A percentile compares a stretch with the other conserved stretches of the same genome.
Conservation (phyloP, 2,113 vertebrate species). For the Nesospiza acunhae region DNA sequence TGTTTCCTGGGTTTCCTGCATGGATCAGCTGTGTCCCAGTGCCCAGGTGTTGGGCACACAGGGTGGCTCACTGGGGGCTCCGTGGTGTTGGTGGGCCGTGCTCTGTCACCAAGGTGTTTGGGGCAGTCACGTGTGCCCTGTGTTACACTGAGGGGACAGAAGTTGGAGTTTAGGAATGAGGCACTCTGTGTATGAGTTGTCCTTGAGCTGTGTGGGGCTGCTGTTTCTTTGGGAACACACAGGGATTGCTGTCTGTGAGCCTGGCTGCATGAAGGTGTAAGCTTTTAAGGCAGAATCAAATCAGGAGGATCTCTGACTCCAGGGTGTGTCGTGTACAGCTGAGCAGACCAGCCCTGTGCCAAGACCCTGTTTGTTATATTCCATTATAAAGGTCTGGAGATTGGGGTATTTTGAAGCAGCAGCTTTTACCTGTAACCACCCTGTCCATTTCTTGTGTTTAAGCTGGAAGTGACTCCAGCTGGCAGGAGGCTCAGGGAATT, state of each 20-base stretch:
- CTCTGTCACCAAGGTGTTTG: background rate
- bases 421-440: background rate
- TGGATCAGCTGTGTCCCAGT: background rate
- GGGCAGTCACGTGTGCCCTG: background rate
- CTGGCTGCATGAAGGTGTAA: background rate
- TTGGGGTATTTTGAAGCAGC: background rate
- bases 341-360: background rate
- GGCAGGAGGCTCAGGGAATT: background rate
- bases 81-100: background rate
- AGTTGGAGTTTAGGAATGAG: background rate
- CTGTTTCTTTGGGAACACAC: background rate
- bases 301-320: background rate
- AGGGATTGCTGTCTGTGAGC: background rate
- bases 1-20: background rate
- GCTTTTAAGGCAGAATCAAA: background rate
- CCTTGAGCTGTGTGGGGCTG: background rate
- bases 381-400: background rate
- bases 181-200: accelerated
- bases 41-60: background rate
- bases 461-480: background rate
- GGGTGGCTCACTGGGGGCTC: background rate
- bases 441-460: background rate
- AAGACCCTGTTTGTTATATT: background rate
- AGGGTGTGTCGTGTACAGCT: background rate
- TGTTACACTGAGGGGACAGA: background rate